Evolutionary conservation across 1,140 invertebrate genomes (phyloP).

Genomic region (Oncopodura yosiiana): DNA sequence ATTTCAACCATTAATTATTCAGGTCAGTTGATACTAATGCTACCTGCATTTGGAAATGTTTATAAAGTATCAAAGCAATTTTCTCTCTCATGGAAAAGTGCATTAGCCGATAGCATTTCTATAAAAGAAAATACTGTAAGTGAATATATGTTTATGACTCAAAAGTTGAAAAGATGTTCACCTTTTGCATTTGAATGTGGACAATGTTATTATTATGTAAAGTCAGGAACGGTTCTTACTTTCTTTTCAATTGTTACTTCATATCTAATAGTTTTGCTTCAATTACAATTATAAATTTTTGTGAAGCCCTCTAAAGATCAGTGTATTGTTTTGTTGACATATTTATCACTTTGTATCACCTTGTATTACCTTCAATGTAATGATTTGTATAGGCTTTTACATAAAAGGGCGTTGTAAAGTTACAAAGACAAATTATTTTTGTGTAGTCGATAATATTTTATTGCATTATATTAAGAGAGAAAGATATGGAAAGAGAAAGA

Average conservation of each 20-base stretch:
- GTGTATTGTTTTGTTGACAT: no score
- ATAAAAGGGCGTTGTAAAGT: no score
- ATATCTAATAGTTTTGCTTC: conserved; percentile 12
- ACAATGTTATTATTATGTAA: conserved; percentile 4
- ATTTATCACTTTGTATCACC: no score
- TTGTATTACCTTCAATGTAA: no score
- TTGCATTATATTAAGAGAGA: no score
- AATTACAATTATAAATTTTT: conserved; percentile 6
- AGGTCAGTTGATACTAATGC: background rate
- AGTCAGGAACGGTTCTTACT: conserved; percentile 3
- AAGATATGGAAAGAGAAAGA: no score
- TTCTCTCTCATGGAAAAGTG: background rate
- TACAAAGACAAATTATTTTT: no score
- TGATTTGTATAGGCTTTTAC: no score
- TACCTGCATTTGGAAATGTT: background rate
- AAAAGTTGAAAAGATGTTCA: conserved; percentile 6
- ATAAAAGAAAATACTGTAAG: background rate
- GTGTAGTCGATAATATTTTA: no score
- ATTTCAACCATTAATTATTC: background rate
- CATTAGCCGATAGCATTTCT: background rate
- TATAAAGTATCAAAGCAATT: background rate
- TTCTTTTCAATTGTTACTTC: conserved; percentile 11
- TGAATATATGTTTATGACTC: background rate
- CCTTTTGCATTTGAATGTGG: conserved; percentile 5
- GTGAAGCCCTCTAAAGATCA: conserved; percentile 30